Evolutionary conservation across 2,113 vertebrate species (phyloP), one percentile per base, ranked within the genome.

Genomic region (Merops nubicus): DNA sequence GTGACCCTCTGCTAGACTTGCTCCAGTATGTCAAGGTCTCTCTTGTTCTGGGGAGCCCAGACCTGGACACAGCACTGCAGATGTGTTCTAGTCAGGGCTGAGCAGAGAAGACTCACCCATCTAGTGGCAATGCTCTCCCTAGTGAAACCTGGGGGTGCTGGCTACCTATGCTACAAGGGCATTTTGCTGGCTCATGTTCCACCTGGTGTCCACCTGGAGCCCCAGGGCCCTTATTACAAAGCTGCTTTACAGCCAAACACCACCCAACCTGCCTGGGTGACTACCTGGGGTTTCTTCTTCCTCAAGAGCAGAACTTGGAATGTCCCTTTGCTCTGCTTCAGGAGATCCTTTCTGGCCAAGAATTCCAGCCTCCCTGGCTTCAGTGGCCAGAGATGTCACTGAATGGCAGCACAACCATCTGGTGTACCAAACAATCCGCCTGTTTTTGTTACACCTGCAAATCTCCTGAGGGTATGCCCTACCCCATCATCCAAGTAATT

Each of bases 381-480:
- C n/a, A n/a, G n/a, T n/a, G n/a, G n/a, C n/a, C n/a, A n/a, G 0
- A 47, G 10, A 16, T 20, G 38, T 12, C 34, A 16, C 0, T 0
- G 33, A 79, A 79, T 9, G 3, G 47, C 56, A 90, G 51, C 51
- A 85, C 16, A 74, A 63, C 5, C n/a, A 62, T 12, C 51, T 42
- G 36, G 28, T 57, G 4, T 31, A 67, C 14, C 38, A 85, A 33
- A 4, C 48, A 19, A 33, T 36, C 8, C 23, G 69, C 38, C 65
- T 70, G 5, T 0, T 34, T 64, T 50, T 54, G 28, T 73, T n/a
- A 75, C 10, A 72, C 18, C 38, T 72, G 38, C 26, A 79, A 50
- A 92, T 70, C 17, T 59, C 22, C 40, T 65, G 51, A 87, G 8
- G 7, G 7, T 72, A 14, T 60, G 28, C 33, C 22, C 48, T 43